Evolutionary conservation across 2,113 vertebrate species (phyloP).

Genomic region (Prolemur simus): DNA sequence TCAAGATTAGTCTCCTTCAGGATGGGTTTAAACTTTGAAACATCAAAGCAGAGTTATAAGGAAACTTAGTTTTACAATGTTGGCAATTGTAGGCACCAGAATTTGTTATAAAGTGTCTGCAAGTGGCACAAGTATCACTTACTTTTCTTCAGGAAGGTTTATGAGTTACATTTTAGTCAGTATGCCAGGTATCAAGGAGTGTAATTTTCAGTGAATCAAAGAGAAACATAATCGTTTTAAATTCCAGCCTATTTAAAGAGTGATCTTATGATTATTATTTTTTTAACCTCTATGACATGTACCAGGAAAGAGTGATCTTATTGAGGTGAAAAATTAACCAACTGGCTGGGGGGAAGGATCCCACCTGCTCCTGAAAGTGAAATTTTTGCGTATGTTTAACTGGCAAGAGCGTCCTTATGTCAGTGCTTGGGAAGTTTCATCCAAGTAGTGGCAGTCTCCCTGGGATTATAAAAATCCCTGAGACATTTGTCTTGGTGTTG

Average conservation of each 20-base stretch:
- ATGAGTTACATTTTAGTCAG: constrained; percentile 53
- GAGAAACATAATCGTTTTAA: background rate
- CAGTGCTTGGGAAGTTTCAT: background rate
- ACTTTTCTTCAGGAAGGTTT: constrained; percentile 39
- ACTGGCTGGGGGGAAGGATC: background rate
- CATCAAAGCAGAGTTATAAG: constrained; percentile 51
- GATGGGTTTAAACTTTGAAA: constrained; percentile 25
- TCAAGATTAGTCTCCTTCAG: background rate
- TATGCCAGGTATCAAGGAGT: background rate
- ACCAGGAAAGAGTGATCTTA: background rate
- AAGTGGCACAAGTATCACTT: constrained; percentile 41
- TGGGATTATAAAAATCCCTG: constrained; percentile 26
- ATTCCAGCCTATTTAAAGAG: constrained; percentile 30
- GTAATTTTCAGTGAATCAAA: constrained; percentile 31
- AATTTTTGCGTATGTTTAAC: background rate
- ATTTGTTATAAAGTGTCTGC: constrained; percentile 65
- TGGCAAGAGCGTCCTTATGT: background rate
- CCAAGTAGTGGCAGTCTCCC: background rate
- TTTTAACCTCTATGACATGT: no score
- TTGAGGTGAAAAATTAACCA: background rate
- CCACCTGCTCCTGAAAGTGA: background rate
- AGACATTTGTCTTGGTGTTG: constrained; percentile 34
- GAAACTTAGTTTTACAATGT: constrained; percentile 67
- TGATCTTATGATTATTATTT: background rate
- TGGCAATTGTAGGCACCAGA: background rate